A percentile compares a stretch with the other conserved stretches of the same genome.
These are phyloP conservation scores for Girardia tigrina DNA, from an alignment of 2,888 invertebrate species.

Conservation along the genomic window DNA sequence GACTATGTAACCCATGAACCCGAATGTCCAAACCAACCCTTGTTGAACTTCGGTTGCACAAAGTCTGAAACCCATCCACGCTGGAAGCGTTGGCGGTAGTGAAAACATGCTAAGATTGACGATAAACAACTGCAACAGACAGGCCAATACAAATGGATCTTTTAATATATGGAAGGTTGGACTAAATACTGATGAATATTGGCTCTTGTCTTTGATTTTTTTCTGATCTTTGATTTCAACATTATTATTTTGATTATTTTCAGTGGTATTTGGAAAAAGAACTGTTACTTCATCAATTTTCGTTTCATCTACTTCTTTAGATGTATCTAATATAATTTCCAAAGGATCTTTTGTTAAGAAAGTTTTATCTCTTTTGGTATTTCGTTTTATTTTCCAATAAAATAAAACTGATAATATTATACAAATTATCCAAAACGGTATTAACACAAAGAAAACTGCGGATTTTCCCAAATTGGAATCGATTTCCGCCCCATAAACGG, in stretches of 20 bases:
- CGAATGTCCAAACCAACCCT: slow-evolving; percentile 3
- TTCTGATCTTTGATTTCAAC: background rate
- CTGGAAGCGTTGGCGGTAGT: background rate
- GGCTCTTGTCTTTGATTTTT: background rate
- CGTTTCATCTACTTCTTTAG: background rate
- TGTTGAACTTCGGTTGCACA: background rate
- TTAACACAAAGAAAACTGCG: background rate
- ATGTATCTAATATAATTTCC: background rate
- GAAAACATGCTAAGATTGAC: slow-evolving; percentile 13
- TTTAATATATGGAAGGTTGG: background rate
- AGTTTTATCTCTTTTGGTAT: background rate
- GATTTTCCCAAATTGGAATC: background rate
- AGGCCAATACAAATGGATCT: background rate
- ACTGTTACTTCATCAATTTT: background rate
- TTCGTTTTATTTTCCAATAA: background rate
- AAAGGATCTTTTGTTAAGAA: no score
- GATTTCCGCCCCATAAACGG: slow-evolving; percentile 8
- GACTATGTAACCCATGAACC: background rate
- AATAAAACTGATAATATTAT: background rate
- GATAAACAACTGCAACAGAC: background rate
- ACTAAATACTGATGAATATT: background rate
- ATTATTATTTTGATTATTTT: background rate
- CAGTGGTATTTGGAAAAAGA: background rate
- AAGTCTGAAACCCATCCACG: background rate
- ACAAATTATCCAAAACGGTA: background rate